Evolutionary conservation across 1,140 invertebrate genomes (phyloP), one percentile per base, ranked within the genome.

Genomic region (Ostrea denselamellosa): DNA sequence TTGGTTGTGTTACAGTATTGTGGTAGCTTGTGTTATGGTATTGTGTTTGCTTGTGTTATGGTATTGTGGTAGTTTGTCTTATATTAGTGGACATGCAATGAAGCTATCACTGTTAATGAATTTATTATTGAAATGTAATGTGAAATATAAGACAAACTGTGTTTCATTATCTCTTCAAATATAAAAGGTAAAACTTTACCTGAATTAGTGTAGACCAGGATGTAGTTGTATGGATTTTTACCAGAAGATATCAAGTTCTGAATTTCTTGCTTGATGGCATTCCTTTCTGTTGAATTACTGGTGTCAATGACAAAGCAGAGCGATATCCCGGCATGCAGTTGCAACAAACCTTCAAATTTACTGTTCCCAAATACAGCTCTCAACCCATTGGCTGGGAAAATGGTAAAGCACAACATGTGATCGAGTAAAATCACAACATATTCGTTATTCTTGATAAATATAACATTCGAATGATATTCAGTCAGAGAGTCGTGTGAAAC

Each of bases 301-400:
- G 81, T 87, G 22, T 86, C 85, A 19, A 89, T 85, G 2, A 89
- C 88, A 81, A 89, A 89, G 2, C 86, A 83, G 2, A 89, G 28
- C 0, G 88, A 89, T 25, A 77, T 34, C 22, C 53, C 58, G 1
- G 88, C 28, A 9, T 81, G 44, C 77, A 89, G 25, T 14, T 87
- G 85, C 2, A 89, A 44, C 7, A 89, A 53, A 9, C 65, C 28
- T 53, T 25, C 58, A 53, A 85, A 87, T n/a, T 87, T 87, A 53
- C 56, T 54, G 19, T 62, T 22, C 17, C 54, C 56, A 52, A 87
- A 58, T n/a, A 81, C 22, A 19, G 68, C 10, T 22, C 65, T 71
- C 58, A 89, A 4, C 8, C 88, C 85, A 44, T 71, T 56, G 2
- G 86, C 88, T 89, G 17, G 4, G 83, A 68, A 25, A 68, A 4